Evolutionary conservation across 1,140 invertebrate genomes (phyloP).

Genomic region (Pygmarrhopalites habei): DNA sequence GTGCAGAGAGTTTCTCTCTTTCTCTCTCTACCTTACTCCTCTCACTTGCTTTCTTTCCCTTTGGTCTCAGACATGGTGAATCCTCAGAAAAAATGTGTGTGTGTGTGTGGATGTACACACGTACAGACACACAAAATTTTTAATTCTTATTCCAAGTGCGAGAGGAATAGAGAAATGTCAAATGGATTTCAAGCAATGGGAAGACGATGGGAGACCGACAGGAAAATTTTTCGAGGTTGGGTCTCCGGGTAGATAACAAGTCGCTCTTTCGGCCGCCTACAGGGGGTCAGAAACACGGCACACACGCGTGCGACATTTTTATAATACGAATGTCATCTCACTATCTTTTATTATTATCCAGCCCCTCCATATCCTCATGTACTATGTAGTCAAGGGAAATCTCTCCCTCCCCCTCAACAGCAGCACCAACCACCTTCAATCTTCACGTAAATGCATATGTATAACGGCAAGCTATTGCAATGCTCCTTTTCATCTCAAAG

Average conservation of each 20-base stretch:
- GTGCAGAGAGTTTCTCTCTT: background rate
- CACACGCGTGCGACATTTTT: constrained; percentile 37
- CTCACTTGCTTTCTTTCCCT: too few relatives aligned
- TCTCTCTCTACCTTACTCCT: background rate
- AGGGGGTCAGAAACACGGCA: constrained; percentile 25
- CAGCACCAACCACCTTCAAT: too few relatives aligned
- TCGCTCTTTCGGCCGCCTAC: constrained; percentile 28
- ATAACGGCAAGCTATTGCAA: too few relatives aligned
- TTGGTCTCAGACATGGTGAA: too few relatives aligned
- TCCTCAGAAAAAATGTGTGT: too few relatives aligned
- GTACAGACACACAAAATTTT: constrained; percentile 10
- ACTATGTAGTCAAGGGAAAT: background rate
- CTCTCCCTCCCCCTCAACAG: too few relatives aligned
- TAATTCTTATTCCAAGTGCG: constrained; percentile 36
- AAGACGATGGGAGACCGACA: constrained; percentile 29
- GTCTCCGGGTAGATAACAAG: constrained; percentile 33
- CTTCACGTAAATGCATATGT: too few relatives aligned
- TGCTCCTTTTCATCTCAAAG: background rate
- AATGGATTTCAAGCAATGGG: constrained; percentile 27
- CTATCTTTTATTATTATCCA: constrained; percentile 29
- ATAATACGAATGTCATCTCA: constrained; percentile 31
- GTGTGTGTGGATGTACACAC: background rate
- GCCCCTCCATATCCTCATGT: background rate
- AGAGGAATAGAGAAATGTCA: constrained; percentile 34
- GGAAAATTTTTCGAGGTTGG: constrained; percentile 28